Evolutionary conservation across 2,797 vertebrate species (phyloP), one percentile per base, ranked within the genome.

Genomic region (Melanotaenia nigrans): DNA sequence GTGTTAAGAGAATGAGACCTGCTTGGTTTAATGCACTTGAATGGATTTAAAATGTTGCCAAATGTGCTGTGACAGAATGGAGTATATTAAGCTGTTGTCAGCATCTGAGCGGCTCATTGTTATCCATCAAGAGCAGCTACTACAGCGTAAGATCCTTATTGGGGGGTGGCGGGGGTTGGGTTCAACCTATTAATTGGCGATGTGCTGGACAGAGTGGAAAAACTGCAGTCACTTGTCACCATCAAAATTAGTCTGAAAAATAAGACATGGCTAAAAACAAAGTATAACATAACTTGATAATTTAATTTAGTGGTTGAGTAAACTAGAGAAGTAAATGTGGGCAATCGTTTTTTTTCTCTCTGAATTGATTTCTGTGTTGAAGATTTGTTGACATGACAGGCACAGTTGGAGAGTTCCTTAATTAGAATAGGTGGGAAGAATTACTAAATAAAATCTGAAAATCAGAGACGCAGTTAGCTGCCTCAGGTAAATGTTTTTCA

Each of bases 51-150:
- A 73, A 71, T 63, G 12, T 57, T 61, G 66, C 77, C 49, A 83
- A 77, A 87, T 65, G 30, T 85, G 79, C 70, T 2, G 63, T 74
- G 87, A 85, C 74, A 85, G 83, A 81, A 75, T 9, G 10, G 65
- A 64, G 70, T 76, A 68, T 75, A 67, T 89, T 88, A 85, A 83
- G 88, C 79, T 82, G 71, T 72, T 69, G 81, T 90, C 85, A 87
- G 88, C 88, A 83, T 82, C 71, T 78, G 74, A 91, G 79, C 60
- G 38, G 85, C 81, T 91, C 87, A 82, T 89, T 90, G 86, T 88
- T 88, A 86, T 88, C 92, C 89, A 86, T 81, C 67, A 78, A 82
- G 42, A 76, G 72, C 75, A 83, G 78, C 64, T 53, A 79, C 72
- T 81, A 69, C 70, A 35, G 35, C 16, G 35, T 89, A 88, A 90